Percentiles rank a stretch among this genome's conserved stretches.
Conservation (phyloP, 23 tunicate genomes). For the Halocynthia aurantium region DNA sequence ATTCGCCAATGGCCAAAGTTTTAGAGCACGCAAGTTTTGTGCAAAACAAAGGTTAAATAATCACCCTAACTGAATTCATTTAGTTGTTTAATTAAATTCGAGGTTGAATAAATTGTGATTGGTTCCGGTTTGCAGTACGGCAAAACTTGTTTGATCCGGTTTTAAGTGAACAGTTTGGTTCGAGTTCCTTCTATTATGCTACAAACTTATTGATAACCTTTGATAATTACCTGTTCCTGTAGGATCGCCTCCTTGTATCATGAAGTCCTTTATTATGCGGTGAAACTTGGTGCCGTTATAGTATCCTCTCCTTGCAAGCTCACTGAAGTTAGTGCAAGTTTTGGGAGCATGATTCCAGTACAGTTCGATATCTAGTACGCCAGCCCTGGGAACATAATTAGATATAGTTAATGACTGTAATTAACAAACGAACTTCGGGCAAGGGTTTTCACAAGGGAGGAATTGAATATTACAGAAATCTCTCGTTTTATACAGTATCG, state of each 20-base stretch:
- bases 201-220: neutral
- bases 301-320: slow-evolving; percentile 91
- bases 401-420: too few relatives aligned
- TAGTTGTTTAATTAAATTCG: neutral
- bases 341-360: slow-evolving; percentile 98
- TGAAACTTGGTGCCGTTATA: slow-evolving; percentile 91
- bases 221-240: slow-evolving; percentile 81
- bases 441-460: too few relatives aligned
- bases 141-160: neutral
- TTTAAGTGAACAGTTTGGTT: neutral
- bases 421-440: too few relatives aligned
- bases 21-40: too few relatives aligned
- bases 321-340: slow-evolving; percentile 95
- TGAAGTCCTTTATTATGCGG: slow-evolving; percentile 81
- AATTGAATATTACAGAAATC: neutral
- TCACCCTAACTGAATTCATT: neutral
- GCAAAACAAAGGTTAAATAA: too few relatives aligned
- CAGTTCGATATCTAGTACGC: slow-evolving; percentile 69
- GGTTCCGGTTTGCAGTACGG: too few relatives aligned
- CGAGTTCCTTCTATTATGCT: too few relatives aligned
- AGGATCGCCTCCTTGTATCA: slow-evolving; percentile 99
- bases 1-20: too few relatives aligned
- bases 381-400: slow-evolving; percentile 28
- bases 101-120: neutral
- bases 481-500: neutral